Conservation (phyloP, 2,888 invertebrate species). For the Cryptophagus acutangulus region DNA sequence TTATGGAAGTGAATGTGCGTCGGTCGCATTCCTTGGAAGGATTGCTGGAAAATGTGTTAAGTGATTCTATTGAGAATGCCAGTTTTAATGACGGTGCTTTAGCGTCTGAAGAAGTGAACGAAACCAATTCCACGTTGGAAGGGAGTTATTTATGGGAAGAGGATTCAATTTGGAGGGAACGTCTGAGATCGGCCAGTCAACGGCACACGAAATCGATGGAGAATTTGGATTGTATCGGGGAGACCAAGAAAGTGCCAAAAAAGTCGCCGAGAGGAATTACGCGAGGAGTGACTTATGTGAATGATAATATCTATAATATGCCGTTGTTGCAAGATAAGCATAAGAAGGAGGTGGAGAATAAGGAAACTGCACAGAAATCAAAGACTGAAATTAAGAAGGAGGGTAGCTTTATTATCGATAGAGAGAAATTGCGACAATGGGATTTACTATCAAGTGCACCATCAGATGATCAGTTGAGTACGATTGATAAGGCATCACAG, state of each 20-base stretch:
- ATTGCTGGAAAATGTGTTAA: conserved; percentile 51
- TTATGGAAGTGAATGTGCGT: conserved; percentile 41
- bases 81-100: conserved; percentile 15
- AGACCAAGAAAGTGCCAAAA: conserved; percentile 33
- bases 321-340: conserved; percentile 44
- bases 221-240: conserved; percentile 61
- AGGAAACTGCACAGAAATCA: conserved; percentile 51
- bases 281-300: conserved; percentile 74
- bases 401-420: conserved; percentile 58
- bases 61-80: conserved; percentile 29
- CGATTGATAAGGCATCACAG: conserved; percentile 30
- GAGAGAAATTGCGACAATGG: conserved; percentile 83
- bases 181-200: conserved; percentile 71
- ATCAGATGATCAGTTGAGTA: conserved; percentile 39
- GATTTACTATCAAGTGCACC: conserved; percentile 78
- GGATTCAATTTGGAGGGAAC: conserved; percentile 76
- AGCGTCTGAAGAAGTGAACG: conserved; percentile 9
- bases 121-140: conserved; percentile 36
- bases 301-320: conserved; percentile 60
- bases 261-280: conserved; percentile 49
- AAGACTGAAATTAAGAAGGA: conserved; percentile 39
- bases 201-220: conserved; percentile 79
- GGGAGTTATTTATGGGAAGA: conserved; percentile 80
- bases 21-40: conserved; percentile 58
- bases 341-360: conserved; percentile 40